Percentiles rank a stretch among this genome's conserved stretches.
Conservation (phyloP, 2,797 vertebrate species). For the Gymnodraco acuticeps region DNA sequence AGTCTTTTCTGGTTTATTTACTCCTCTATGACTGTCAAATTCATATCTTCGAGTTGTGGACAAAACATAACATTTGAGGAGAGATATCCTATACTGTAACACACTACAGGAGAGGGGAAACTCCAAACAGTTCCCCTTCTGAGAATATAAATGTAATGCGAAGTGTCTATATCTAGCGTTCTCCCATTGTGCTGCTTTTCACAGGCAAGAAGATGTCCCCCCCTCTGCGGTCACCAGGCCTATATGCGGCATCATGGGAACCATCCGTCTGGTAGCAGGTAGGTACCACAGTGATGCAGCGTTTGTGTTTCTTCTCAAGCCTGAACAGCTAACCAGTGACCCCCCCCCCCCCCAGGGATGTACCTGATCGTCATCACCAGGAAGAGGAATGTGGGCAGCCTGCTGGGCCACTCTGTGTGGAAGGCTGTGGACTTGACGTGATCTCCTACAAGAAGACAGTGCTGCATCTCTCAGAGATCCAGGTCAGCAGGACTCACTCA, state of each 20-base stretch:
- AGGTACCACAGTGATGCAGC: constrained; percentile 45
- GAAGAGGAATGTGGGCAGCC: constrained; percentile 94
- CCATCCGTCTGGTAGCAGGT: constrained; percentile 96
- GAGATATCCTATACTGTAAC: no score
- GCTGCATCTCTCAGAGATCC: constrained; percentile 96
- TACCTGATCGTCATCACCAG: constrained; percentile 97
- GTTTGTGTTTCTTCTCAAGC: neutral
- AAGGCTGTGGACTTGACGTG: constrained; percentile 95
- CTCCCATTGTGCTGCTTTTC: neutral
- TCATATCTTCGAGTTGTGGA: no score
- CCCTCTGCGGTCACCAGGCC: constrained; percentile 93
- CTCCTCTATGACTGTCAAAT: no score
- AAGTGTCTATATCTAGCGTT: neutral
- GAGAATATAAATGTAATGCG: no score
- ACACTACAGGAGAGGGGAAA: no score
- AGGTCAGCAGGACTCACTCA: constrained; percentile 80
- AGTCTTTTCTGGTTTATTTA: no score
- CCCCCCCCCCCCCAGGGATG: constrained; percentile 84
- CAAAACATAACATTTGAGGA: no score
- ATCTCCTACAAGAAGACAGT: constrained; percentile 98
- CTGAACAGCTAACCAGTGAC: neutral
- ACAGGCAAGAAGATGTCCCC: constrained; percentile 93
- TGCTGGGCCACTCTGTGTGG: constrained; percentile 95
- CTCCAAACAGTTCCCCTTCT: no score
- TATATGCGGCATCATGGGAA: constrained; percentile 96